A percentile compares a stretch with the other conserved stretches of the same genome.
Conservation (phyloP, 2,113 vertebrate genomes). For the Eptesicus fuscus region DNA sequence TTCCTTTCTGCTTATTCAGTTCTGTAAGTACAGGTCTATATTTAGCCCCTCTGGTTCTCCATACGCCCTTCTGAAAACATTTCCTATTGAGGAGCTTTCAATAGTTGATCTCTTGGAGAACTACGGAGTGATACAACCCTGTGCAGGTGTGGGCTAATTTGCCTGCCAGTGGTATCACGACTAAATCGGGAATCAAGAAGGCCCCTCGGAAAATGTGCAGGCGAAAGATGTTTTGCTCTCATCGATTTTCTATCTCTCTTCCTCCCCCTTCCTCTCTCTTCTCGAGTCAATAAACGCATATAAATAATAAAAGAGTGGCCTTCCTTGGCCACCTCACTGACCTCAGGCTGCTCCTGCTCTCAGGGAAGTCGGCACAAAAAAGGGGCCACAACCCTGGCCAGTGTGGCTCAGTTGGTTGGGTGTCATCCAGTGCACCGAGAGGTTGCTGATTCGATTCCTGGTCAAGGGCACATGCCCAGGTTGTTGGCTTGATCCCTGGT, state of each 20-base stretch:
- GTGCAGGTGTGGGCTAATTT: not conserved
- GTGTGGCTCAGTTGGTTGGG: too few species aligned
- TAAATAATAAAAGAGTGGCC: not conserved
- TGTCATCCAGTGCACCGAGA: too few species aligned
- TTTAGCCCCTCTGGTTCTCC: slow-evolving; percentile 52
- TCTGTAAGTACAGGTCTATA: slow-evolving; percentile 58
- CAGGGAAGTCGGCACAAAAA: not conserved
- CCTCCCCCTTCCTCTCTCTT: too few species aligned
- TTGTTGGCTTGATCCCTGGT: too few species aligned
- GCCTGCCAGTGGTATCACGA: not conserved
- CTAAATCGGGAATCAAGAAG: not conserved
- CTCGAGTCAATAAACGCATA: too few species aligned
- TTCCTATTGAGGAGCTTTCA: slow-evolving; percentile 4
- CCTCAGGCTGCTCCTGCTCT: not conserved
- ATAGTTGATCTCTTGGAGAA: slow-evolving; percentile 14
- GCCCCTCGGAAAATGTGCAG: not conserved
- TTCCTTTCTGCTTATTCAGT: slow-evolving; percentile 36
- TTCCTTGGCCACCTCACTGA: not conserved
- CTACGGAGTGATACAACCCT: not conserved
- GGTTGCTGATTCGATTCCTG: too few species aligned
- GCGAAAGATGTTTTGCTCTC: too few species aligned
- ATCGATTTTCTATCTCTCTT: too few species aligned
- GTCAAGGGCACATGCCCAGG: too few species aligned
- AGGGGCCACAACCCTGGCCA: not conserved
- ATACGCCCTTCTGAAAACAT: slow-evolving; percentile 58